Conservation (phyloP, 2,113 vertebrate species). For the Esox niger region DNA sequence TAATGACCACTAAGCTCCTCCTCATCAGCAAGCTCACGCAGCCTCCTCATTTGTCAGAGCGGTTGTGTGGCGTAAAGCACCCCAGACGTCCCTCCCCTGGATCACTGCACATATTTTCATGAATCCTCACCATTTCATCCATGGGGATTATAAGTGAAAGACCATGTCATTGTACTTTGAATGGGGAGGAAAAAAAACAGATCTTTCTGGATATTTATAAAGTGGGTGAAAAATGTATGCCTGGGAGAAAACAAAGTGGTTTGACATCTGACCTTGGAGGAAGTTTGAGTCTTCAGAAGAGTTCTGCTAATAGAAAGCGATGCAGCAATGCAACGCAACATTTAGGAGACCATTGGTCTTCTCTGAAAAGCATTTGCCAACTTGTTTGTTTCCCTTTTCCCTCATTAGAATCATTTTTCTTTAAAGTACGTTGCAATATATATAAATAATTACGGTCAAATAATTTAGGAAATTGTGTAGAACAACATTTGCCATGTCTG, state of each 20-base stretch:
- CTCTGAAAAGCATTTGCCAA: no score
- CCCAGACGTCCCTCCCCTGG: no score
- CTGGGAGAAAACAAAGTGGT: conserved; percentile 15
- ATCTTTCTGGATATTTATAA: no score
- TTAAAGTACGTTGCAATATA: no score
- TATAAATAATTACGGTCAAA: no score
- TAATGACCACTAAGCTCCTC: conserved; percentile 52
- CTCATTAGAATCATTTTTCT: no score
- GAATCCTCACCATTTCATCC: no score
- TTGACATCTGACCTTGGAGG: conserved; percentile 19
- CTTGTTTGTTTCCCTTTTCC: no score
- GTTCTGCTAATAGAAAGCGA: conserved; percentile 4
- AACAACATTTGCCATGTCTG: conserved; percentile 18
- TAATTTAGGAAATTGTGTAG: neutral
- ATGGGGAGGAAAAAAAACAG: neutral
- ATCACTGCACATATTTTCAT: no score
- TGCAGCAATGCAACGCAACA: neutral
- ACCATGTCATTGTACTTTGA: no score
- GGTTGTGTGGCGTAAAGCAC: neutral
- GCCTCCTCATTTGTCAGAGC: conserved; percentile 25
- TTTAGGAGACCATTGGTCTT: neutral
- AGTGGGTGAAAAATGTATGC: conserved; percentile 1
- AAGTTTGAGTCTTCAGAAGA: conserved; percentile 13
- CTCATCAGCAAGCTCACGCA: conserved; percentile 24
- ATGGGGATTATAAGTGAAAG: no score